Evolutionary conservation across 2,113 vertebrate genomes (phyloP), one percentile per base, ranked within the genome.

Genomic region (Bubalus kerabau): DNA sequence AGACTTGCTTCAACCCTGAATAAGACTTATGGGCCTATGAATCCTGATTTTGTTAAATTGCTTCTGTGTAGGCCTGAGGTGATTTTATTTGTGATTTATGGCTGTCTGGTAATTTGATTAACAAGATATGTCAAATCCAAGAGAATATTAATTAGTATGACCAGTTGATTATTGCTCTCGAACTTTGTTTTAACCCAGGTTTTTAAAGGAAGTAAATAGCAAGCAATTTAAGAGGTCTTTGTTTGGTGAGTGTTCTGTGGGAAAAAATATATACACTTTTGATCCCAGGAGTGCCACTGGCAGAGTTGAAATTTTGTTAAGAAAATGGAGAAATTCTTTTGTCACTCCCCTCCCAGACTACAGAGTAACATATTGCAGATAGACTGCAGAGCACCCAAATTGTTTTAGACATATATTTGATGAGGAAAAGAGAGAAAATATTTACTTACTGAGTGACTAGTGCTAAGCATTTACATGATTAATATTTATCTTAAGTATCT

Each of bases 121-220:
- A 80, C 59, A 87, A 94, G 46, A 7, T 26, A 17, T 40, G 4
- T 93, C 74, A 94, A 36, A 95, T 96, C 60, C 36, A 83, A 21
- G 24, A 43, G 23, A 93, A 76, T 87, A 83, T 40, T 93, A 91
- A 83, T n/a, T 91, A 91, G 19, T 57, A 71, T 85, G 10, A 32
- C 57, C 24, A 40, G 13, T 50, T 74, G 67, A 90, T 59, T 86
- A 86, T 90, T 86, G 43, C 64, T 94, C 40, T 86, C 3, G 46
- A 78, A 95, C 86, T 97, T 96, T 78, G 19, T 87, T 97, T 83
- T 62, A 87, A 87, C 62, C 76, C 48, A 82, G 13, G 19, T 83
- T 82, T 71, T 87, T 60, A 87, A 14, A 87, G 46, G 62, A 87
- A 90, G 40, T 40, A 59, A 89, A 46, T 90, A 83, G 54, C 32